Percentiles rank a stretch among this genome's conserved stretches.
phyloP scores from a whole-genome alignment of 2,888 invertebrate species.

The Auanema freiburgensis region DNA sequence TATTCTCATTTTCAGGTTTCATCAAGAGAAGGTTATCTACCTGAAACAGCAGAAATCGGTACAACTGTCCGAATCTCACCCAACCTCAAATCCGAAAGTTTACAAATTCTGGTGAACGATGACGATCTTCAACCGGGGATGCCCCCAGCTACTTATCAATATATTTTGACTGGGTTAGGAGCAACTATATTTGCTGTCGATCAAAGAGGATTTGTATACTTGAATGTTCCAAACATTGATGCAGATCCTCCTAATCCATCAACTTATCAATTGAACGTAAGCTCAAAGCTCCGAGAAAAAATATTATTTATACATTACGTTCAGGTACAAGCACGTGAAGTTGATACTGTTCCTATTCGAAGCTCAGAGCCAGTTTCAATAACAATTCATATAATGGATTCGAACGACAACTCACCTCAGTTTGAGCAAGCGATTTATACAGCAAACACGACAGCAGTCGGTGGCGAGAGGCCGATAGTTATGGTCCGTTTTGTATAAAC shows the following conservation, averaged over 20 bases:
- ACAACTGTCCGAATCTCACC: constrained; percentile 59
- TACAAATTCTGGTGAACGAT: constrained; percentile 63
- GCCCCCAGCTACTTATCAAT: constrained; percentile 64
- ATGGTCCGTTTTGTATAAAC: constrained; percentile 23
- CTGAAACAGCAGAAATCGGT: constrained; percentile 59
- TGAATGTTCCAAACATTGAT: constrained; percentile 60
- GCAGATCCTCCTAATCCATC: constrained; percentile 59
- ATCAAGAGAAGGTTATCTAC: constrained; percentile 57
- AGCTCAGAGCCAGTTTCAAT: constrained; percentile 57
- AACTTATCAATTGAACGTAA: constrained; percentile 59
- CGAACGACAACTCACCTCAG: constrained; percentile 58
- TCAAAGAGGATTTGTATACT: constrained; percentile 61
- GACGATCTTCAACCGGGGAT: constrained; percentile 64
- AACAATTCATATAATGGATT: constrained; percentile 62
- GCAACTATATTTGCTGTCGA: constrained; percentile 64
- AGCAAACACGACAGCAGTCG: constrained; percentile 55
- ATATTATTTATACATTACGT: too few species aligned
- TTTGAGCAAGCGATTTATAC: constrained; percentile 57
- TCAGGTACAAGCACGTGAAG: constrained; percentile 63
- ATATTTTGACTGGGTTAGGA: constrained; percentile 62
- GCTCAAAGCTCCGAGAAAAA: too few species aligned
- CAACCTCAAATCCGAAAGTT: constrained; percentile 47
- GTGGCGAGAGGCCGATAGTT: constrained; percentile 38
- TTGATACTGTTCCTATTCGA: constrained; percentile 60
- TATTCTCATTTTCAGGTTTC: constrained; percentile 46